Evolutionary conservation across 1,140 invertebrate genomes (phyloP).

Genomic region (Drosophila navojoa): DNA sequence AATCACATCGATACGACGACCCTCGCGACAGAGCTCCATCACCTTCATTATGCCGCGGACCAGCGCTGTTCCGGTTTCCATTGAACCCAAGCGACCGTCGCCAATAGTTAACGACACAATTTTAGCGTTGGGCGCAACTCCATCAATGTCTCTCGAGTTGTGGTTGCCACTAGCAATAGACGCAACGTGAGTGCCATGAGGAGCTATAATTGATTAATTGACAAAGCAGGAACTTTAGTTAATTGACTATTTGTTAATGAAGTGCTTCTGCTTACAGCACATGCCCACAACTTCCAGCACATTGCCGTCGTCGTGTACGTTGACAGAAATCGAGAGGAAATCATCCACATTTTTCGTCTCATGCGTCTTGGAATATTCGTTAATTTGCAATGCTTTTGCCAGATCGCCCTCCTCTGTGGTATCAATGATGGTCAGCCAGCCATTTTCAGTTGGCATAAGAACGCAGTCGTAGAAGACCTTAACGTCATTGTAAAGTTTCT

Average conservation of each 20-base stretch:
- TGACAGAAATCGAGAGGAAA: conserved; percentile 95
- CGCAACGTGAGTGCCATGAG: conserved; percentile 98
- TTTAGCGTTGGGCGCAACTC: conserved; percentile 98
- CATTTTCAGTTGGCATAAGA: conserved; percentile 92
- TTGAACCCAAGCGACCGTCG: conserved; percentile 93
- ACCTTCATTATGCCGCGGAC: conserved; percentile 95
- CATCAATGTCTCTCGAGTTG: conserved; percentile 95
- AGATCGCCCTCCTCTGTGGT: conserved; percentile 88
- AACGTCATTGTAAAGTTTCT: conserved; percentile 94
- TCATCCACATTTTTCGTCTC: conserved; percentile 93
- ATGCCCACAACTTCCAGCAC: conserved; percentile 96
- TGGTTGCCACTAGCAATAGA: conserved; percentile 97
- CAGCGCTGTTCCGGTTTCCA: conserved; percentile 98
- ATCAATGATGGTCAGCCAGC: conserved; percentile 86
- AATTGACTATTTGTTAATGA: neutral
- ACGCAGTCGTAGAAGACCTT: conserved; percentile 97
- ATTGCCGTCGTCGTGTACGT: conserved; percentile 96
- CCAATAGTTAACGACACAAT: conserved; percentile 96
- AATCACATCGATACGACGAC: conserved; percentile 91
- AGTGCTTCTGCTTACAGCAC: conserved; percentile 90
- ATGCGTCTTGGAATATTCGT: conserved; percentile 93
- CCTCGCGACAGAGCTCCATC: conserved; percentile 88
- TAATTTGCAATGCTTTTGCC: conserved; percentile 89
- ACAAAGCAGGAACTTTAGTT: neutral
- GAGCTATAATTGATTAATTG: conserved; percentile 86